Evolutionary conservation across 2,888 invertebrate genomes (phyloP), one percentile per base, ranked within the genome.

Genomic region (Drosophila demipolita): DNA sequence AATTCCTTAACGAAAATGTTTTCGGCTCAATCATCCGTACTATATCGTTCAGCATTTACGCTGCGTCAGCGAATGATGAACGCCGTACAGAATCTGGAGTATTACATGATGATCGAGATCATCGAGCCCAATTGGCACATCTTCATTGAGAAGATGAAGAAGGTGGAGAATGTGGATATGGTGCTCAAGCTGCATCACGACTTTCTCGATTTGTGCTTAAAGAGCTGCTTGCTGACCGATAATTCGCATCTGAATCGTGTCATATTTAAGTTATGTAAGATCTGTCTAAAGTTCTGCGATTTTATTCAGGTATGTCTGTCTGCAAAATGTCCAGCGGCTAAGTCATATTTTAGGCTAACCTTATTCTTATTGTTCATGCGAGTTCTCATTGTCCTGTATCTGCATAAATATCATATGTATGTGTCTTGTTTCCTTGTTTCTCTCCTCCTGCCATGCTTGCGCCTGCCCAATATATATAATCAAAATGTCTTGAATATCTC

Each of bases 41-140:
- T 96, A 76, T 98, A 97, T 92, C 95, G 97, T 8, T 95, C 97
- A 71, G 97, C 98, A 1, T 99, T 98, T 92, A 97, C 97, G 3
- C 94, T 99, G 65, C 95, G 99, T 0, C 98, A 99, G 92, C 95
- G 98, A 66, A 99, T 99, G 99, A 94, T 99, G 85, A 97, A 98
- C 93, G 99, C 98, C 92, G 96, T 99, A 50, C 99, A 99, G 93
- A 99, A 99, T 93, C 94, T 99, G 87, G 97, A 98, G 93, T 99
- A 99, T 94, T 99, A 99, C 94, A 99, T 99, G 98, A 98, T 98
- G 95, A 97, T 99, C 73, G 99, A 99, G 94, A 98, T 99, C 55
- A 97, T 99, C 83, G 99, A 99, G 92, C 98, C 98, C 0, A 97
- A 97, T 92, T 99, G 99, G 99, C 96, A 97, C 87, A 95, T 95